phyloP scores from a whole-genome alignment of 1,140 invertebrate genomes.

The Bombus vancouverensis region DNA sequence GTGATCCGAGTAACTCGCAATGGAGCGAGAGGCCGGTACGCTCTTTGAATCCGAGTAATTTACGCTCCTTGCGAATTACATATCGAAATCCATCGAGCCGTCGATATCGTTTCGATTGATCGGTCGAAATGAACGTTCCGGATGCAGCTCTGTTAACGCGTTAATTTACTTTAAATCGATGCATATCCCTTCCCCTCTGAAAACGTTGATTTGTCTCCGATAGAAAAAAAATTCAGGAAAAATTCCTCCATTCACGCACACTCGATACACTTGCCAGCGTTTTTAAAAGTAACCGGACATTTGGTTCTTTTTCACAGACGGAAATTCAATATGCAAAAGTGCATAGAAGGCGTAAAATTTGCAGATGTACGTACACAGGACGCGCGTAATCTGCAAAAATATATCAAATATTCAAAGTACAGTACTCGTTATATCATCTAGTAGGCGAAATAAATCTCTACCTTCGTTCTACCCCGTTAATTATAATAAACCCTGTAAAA shows the following conservation, averaged over 20 bases:
- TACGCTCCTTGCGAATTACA: background rate
- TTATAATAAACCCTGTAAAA: no score
- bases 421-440: no score
- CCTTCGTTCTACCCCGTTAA: no score
- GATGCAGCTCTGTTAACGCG: background rate
- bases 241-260: background rate
- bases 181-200: background rate
- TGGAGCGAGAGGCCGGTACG: slow-evolving; percentile 18
- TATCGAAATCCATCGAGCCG: slow-evolving; percentile 17
- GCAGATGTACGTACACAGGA: no score
- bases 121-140: background rate
- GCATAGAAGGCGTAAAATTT: background rate
- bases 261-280: no score
- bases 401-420: no score
- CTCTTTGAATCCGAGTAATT: slow-evolving; percentile 49
- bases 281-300: no score
- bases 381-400: no score
- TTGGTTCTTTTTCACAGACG: no score
- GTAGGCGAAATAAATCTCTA: no score
- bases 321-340: background rate
- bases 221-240: background rate
- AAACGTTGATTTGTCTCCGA: background rate
- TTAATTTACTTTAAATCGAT: background rate
- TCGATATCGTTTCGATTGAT: background rate
- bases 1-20: slow-evolving; percentile 40